These are phyloP conservation scores for Catocala sponsa DNA, from an alignment of 2,888 invertebrate genomes.

Conservation along the genomic window DNA sequence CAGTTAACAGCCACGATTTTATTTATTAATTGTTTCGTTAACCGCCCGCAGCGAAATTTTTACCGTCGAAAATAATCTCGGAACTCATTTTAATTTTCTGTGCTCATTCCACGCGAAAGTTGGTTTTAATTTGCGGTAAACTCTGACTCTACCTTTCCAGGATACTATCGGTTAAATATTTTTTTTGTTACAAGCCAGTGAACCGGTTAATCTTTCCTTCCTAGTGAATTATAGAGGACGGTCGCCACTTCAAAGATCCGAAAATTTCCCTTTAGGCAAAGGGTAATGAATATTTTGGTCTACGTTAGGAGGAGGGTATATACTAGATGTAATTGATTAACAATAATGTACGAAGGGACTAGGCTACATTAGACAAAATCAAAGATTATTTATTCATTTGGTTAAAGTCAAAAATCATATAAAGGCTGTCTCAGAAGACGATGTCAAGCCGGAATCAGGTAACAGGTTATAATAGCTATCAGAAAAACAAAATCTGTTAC, in stretches of 20 bases:
- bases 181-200: constrained; percentile 24
- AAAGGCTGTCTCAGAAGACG: too few species aligned
- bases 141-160: not conserved
- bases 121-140: constrained; percentile 20
- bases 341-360: too few species aligned
- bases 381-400: too few species aligned
- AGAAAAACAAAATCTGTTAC: too few species aligned
- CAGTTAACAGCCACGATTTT: not conserved
- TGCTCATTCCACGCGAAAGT: constrained; percentile 16
- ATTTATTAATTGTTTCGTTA: not conserved
- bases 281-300: constrained; percentile 4
- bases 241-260: constrained; percentile 13
- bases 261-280: constrained; percentile 8
- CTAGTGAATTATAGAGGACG: constrained; percentile 25
- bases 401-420: too few species aligned
- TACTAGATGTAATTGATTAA: too few species aligned
- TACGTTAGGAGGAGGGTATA: not conserved
- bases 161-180: constrained; percentile 15
- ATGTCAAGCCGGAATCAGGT: too few species aligned
- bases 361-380: too few species aligned
- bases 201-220: constrained; percentile 26
- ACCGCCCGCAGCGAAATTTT: not conserved
- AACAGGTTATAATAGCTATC: too few species aligned
- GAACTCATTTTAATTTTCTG: constrained; percentile 23
- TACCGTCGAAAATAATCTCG: not conserved